A percentile compares a stretch with the other conserved stretches of the same genome.
Conservation (phyloP, 2,797 vertebrate species). For the Enteromius radiatus region DNA sequence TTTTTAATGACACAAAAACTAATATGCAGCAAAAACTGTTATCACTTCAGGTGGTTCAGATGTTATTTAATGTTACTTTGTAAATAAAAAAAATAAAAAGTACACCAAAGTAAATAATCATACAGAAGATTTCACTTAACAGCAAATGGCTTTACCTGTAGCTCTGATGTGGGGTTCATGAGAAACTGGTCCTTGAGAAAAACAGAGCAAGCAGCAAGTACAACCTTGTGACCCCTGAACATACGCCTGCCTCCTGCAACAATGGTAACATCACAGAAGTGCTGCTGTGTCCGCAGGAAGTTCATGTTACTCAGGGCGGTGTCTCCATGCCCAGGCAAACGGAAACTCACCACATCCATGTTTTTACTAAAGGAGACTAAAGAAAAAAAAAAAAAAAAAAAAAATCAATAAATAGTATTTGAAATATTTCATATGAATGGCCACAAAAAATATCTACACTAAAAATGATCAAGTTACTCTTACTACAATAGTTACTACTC, state of each 20-base stretch:
- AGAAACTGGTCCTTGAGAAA: constrained; percentile 93
- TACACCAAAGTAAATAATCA: background rate
- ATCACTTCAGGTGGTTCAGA: background rate
- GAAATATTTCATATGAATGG: background rate
- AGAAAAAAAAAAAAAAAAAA: background rate
- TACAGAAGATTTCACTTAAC: background rate
- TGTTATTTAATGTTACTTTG: background rate
- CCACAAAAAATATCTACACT: background rate
- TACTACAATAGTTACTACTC: background rate
- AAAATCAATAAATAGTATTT: background rate
- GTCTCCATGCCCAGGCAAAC: constrained; percentile 89
- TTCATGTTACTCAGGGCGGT: constrained; percentile 89
- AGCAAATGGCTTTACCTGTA: constrained; percentile 75
- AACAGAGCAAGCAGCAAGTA: constrained; percentile 91
- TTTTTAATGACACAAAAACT: background rate
- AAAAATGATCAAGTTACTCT: background rate
- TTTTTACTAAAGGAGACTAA: background rate
- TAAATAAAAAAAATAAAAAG: background rate
- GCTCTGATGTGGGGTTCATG: constrained; percentile 87
- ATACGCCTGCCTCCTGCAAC: constrained; percentile 85
- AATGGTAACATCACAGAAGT: constrained; percentile 94
- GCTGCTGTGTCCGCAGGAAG: constrained; percentile 84
- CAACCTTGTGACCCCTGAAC: constrained; percentile 92
- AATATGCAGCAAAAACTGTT: background rate
- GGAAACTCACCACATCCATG: constrained; percentile 88